Conservation (phyloP, 2,888 invertebrate genomes). For the Agrotis clavis region DNA sequence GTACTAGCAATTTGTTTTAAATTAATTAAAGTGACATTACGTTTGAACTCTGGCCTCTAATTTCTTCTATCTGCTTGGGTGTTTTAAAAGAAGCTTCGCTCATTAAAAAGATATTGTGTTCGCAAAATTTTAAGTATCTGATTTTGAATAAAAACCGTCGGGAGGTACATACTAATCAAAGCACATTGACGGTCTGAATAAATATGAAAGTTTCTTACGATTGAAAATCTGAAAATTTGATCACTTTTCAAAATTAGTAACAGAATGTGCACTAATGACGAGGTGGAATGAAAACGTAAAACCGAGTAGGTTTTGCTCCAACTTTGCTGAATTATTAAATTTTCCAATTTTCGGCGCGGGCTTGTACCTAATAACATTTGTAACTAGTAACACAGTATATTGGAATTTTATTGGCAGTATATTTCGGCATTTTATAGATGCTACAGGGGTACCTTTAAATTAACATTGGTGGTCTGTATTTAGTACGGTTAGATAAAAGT, state of each 20-base stretch:
- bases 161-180: constrained; percentile 52
- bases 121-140: constrained; percentile 26
- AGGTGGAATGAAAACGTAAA: constrained; percentile 63
- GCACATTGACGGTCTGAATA: constrained; percentile 52
- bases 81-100: constrained; percentile 18
- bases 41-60: constrained; percentile 14
- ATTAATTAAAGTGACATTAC: constrained; percentile 28
- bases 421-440: constrained; percentile 29
- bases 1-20: neutral
- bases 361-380: constrained; percentile 57
- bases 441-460: constrained; percentile 18
- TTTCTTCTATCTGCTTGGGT: constrained; percentile 1
- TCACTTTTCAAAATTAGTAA: constrained; percentile 66
- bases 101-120: constrained; percentile 49
- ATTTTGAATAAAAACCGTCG: constrained; percentile 24
- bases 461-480: neutral
- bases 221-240: constrained; percentile 67
- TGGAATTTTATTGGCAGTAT: constrained; percentile 53
- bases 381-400: constrained; percentile 55
- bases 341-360: constrained; percentile 68
- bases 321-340: constrained; percentile 72
- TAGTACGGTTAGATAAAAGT: neutral
- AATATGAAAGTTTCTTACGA: constrained; percentile 52
- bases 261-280: constrained; percentile 72
- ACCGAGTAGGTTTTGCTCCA: constrained; percentile 58